These are phyloP conservation scores for Anthrax anthrax DNA, from an alignment of 2,888 invertebrate species.

Conservation along the genomic window DNA sequence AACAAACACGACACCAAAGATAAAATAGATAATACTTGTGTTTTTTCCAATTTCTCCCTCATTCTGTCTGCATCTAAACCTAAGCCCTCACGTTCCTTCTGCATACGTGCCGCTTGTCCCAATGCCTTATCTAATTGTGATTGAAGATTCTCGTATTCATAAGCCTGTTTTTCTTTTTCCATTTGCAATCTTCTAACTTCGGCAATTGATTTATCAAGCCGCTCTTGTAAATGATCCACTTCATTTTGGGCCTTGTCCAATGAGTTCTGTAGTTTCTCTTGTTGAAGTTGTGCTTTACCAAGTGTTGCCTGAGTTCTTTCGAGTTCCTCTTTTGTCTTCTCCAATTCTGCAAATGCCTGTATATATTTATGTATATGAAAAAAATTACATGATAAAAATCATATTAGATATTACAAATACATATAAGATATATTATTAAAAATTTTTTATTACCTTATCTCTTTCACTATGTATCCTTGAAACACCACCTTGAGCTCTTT, in stretches of 20 bases:
- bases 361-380: too few species aligned
- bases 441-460: conserved; percentile 42
- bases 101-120: conserved; percentile 71
- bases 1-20: conserved; percentile 19
- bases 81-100: conserved; percentile 78
- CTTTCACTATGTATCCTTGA: conserved; percentile 77
- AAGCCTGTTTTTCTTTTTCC: conserved; percentile 80
- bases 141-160: conserved; percentile 81
- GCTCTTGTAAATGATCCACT: conserved; percentile 78
- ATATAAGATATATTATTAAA: too few species aligned
- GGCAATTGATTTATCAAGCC: conserved; percentile 64
- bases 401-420: neutral
- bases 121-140: conserved; percentile 83
- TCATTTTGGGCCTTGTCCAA: conserved; percentile 83
- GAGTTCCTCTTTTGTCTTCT: conserved; percentile 75
- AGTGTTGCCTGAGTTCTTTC: conserved; percentile 79
- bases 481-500: conserved; percentile 67
- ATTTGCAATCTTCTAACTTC: conserved; percentile 63
- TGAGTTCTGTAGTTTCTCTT: conserved; percentile 78
- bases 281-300: conserved; percentile 80
- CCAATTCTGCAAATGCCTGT: conserved; percentile 60
- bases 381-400: too few species aligned
- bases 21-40: conserved; percentile 47
- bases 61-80: conserved; percentile 73
- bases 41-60: conserved; percentile 78